Evolutionary conservation across 2,888 invertebrate genomes (phyloP).

Genomic region (Coremacera marginata): DNA sequence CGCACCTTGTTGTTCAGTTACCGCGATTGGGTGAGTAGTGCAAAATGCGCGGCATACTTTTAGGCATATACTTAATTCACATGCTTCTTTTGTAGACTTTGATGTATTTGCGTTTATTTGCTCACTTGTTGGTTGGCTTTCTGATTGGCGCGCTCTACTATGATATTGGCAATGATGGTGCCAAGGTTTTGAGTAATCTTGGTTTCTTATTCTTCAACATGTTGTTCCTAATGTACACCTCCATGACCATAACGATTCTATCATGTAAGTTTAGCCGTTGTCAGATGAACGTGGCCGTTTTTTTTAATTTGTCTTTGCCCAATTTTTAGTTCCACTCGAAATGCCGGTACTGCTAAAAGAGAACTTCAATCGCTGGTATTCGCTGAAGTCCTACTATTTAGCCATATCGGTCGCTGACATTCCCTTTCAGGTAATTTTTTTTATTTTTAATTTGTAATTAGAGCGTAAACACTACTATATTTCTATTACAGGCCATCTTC

Average conservation of each 20-base stretch:
- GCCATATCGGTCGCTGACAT: constrained; percentile 96
- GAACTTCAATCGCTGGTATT: constrained; percentile 98
- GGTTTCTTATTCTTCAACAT: constrained; percentile 98
- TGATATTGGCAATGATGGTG: constrained; percentile 95
- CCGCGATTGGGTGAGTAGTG: constrained; percentile 84
- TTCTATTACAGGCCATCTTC: constrained; percentile 82
- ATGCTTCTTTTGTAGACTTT: constrained; percentile 78
- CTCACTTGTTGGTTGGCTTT: constrained; percentile 92
- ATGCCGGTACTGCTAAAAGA: constrained; percentile 95
- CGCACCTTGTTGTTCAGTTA: constrained; percentile 87
- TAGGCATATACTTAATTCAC: constrained; percentile 3
- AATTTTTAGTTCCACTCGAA: constrained; percentile 86
- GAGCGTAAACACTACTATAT: background rate
- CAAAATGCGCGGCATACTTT: constrained; percentile 23
- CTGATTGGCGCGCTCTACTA: constrained; percentile 95
- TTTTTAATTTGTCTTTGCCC: background rate
- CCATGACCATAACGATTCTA: constrained; percentile 98
- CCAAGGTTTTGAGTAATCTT: constrained; percentile 94
- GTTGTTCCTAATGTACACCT: constrained; percentile 98
- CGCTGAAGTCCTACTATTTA: constrained; percentile 91
- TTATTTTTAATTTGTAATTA: background rate
- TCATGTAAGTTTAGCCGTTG: constrained; percentile 79
- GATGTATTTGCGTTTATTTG: constrained; percentile 93
- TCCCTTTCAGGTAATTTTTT: constrained; percentile 89
- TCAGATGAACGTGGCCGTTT: background rate